These are phyloP conservation scores for Hemicentrotus pulcherrimus DNA, from an alignment of 35 echinoderm and acorn worm genomes.

Conservation along the genomic window DNA sequence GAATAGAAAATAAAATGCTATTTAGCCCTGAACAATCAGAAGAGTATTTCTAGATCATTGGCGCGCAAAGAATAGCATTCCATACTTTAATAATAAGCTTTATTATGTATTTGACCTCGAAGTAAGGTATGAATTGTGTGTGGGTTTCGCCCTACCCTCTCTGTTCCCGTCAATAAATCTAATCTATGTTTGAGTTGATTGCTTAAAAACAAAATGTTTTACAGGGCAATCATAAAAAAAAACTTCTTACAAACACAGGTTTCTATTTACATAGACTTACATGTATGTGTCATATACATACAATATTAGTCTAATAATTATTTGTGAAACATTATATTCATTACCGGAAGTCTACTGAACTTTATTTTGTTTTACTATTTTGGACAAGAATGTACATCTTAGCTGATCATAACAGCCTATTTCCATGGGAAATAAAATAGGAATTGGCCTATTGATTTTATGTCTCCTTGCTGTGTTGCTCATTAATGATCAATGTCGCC, in stretches of 20 bases:
- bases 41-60: neutral
- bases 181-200: no score
- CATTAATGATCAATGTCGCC: neutral
- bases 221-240: no score
- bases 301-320: no score
- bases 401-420: neutral
- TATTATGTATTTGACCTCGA: neutral
- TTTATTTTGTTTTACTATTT: neutral
- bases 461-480: neutral
- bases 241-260: no score
- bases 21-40: neutral
- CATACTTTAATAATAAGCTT: neutral
- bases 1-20: neutral
- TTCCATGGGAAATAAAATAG: neutral
- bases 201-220: no score
- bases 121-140: neutral
- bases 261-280: no score
- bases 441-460: neutral
- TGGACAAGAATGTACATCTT: neutral
- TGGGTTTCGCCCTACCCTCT: neutral
- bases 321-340: no score
- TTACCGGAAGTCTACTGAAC: no score
- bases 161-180: no score
- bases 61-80: neutral
- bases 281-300: no score